Evolutionary conservation across 2,113 vertebrate species (phyloP), one percentile per base, ranked within the genome.

Genomic region (Clarias gariepinus): DNA sequence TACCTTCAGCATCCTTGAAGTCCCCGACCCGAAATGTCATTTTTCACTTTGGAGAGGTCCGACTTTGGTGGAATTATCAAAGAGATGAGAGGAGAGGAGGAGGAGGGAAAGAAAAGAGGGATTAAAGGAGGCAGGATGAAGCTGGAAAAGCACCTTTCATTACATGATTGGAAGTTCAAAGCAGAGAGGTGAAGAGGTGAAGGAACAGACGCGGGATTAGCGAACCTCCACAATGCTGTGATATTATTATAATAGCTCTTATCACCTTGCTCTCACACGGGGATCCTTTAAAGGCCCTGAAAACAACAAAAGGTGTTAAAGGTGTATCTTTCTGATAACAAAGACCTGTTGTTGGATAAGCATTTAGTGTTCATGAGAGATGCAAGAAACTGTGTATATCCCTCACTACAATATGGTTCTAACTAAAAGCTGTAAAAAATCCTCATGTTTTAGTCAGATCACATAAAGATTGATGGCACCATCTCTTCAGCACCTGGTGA

Each of bases 1-100:
- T 96, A 95, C 93, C 91, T 94, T 93, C 92, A 94, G 92, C 94
- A 93, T 94, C 93, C 93, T 94, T 93, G 92, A 94, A 93, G 92
- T 95, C 92, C 89, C 92, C 60, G 93, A 93, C 94, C 94, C 87
- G 91, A 93, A 94, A 94, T 94, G 94, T 94, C 93, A 95, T 95
- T 94, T 94, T 94, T 95, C 93, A 94, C 92, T 92, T 93, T 90
- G 88, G 90, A 85, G 87, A 92, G 85, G 92, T 93, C 88, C 85
- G 92, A 92, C 91, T 93, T 87, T 91, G 87, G 90, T 92, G 90
- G 93, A 92, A 92, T 91, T 84, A 91, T 81, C 85, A 90, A 86
- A 92, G 91, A 92, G 74, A 69, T 83, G 68, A 87, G 33, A 69
- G 78, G 63, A 80, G 41, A 41, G n/a, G 33, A 36, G 19, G 41